Evolutionary conservation across 2,113 vertebrate species (phyloP).

Genomic region (Gopherus evgoodei): DNA sequence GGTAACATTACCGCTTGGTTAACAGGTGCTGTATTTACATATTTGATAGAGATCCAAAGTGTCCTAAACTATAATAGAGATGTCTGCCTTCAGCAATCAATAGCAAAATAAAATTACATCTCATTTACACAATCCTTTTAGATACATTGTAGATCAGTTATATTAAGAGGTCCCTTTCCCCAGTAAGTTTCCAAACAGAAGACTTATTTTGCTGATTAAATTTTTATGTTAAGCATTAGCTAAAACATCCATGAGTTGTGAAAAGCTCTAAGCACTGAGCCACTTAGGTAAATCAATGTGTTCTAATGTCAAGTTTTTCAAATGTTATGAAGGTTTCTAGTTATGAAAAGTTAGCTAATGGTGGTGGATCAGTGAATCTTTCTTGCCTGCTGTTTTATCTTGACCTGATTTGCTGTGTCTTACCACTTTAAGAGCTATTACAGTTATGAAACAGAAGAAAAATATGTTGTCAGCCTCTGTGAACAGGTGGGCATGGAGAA

Average conservation of each 20-base stretch:
- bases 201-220: background rate
- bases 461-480: background rate
- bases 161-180: background rate
- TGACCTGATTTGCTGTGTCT: background rate
- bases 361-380: background rate
- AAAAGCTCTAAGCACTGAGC: background rate
- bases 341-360: background rate
- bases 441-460: background rate
- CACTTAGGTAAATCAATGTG: background rate
- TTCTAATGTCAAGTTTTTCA: background rate
- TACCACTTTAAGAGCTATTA: background rate
- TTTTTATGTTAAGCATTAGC: background rate
- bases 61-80: background rate
- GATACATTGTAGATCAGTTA: background rate
- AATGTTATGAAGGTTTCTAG: fast-evolving
- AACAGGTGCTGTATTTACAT: background rate
- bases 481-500: background rate
- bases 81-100: background rate
- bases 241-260: background rate
- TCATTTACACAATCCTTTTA: background rate
- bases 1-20: background rate
- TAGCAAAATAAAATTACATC: constrained; percentile 15
- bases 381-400: background rate
- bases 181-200: background rate
- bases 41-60: background rate